These are phyloP conservation scores for Rynchops niger DNA, from an alignment of 2,113 vertebrate genomes.

Conservation along the genomic window DNA sequence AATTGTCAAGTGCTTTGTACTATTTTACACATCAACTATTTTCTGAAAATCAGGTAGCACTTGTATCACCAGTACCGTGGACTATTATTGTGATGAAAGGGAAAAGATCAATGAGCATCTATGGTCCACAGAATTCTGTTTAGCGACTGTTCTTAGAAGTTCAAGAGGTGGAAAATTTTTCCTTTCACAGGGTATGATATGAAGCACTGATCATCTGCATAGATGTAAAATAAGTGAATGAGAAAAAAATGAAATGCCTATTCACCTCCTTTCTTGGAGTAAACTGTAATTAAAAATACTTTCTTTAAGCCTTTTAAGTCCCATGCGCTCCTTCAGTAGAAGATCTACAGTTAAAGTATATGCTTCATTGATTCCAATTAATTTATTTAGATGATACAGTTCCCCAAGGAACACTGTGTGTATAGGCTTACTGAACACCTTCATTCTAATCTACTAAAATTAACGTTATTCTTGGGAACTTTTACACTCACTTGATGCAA, in stretches of 20 bases:
- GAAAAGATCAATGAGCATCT: background rate
- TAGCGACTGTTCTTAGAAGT: background rate
- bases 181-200: background rate
- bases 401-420: background rate
- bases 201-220: background rate
- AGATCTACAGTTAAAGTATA: background rate
- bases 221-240: background rate
- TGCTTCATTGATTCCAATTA: conserved; percentile 32
- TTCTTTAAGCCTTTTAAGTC: background rate
- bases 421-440: background rate
- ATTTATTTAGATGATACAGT: background rate
- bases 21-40: background rate
- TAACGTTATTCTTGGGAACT: background rate
- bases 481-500: background rate
- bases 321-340: background rate
- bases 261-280: background rate
- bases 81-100: background rate
- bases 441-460: background rate
- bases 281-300: conserved; percentile 1
- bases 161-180: background rate
- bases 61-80: background rate
- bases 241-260: background rate
- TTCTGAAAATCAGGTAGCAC: background rate
- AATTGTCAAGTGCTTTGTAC: background rate
- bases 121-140: background rate